Conservation (phyloP, 2,888 invertebrate species). For the Calameuta filiformis region DNA sequence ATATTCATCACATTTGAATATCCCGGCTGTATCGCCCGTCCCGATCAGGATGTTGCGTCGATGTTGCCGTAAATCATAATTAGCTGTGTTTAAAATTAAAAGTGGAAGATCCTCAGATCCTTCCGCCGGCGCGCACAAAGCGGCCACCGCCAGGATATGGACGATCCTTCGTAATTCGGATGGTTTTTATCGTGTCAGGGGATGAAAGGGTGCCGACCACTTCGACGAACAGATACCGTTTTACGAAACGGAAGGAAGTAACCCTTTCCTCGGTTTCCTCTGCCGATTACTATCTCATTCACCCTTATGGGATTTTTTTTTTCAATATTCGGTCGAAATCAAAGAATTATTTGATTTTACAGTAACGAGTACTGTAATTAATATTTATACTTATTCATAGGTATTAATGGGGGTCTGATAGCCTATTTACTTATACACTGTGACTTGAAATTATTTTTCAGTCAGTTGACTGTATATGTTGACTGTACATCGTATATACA, state of each 20-base stretch:
- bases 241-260: slow-evolving; percentile 32
- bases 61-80: slow-evolving; percentile 63
- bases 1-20: slow-evolving; percentile 62
- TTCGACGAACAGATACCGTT: neutral
- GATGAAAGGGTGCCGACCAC: slow-evolving; percentile 41
- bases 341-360: no score
- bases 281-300: slow-evolving; percentile 10
- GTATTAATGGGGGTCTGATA: no score
- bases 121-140: slow-evolving; percentile 30
- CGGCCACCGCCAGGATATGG: slow-evolving; percentile 25
- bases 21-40: slow-evolving; percentile 57
- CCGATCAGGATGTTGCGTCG: slow-evolving; percentile 59
- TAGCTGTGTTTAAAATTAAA: slow-evolving; percentile 57
- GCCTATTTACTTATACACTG: no score
- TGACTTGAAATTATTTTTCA: neutral
- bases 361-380: no score
- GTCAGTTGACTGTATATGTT: neutral
- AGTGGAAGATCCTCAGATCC: slow-evolving; percentile 37
- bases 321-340: neutral
- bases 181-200: slow-evolving; percentile 42
- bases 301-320: neutral
- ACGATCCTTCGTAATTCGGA: slow-evolving; percentile 49
- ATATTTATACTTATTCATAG: no score
- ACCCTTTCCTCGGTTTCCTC: slow-evolving; percentile 12
- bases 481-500: neutral